Percentiles rank a stretch among this genome's conserved stretches.
Evolutionary conservation across 1,140 invertebrate species (phyloP).

Genomic region (Potamilus streckersoni): DNA sequence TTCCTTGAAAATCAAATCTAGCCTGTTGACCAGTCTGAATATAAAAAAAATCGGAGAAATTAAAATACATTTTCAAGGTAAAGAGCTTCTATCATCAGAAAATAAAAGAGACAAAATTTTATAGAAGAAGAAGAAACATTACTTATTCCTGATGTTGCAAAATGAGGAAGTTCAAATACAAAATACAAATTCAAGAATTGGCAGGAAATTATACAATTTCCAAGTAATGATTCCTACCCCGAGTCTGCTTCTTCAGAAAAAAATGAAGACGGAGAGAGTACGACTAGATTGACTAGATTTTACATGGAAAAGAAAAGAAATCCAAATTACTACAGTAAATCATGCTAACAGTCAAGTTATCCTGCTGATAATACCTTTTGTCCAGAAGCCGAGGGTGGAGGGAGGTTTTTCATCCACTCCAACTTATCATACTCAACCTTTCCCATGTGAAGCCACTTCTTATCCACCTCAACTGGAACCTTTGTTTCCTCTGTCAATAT

Average conservation of each 20-base stretch:
- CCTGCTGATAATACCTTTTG: constrained; percentile 34
- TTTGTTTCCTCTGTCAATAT: constrained; percentile 20
- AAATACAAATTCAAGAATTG: too few relatives aligned
- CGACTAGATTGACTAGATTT: too few relatives aligned
- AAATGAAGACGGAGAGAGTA: too few relatives aligned
- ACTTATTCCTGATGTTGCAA: neutral
- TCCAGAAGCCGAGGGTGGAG: constrained; percentile 41
- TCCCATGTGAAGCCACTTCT: constrained; percentile 85
- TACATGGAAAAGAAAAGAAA: too few relatives aligned
- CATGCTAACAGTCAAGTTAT: too few relatives aligned
- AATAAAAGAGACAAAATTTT: neutral
- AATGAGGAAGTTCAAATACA: too few relatives aligned
- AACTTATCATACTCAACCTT: constrained; percentile 84
- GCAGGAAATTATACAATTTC: too few relatives aligned
- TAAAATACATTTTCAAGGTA: neutral
- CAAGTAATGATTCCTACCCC: too few relatives aligned
- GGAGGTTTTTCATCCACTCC: constrained; percentile 80
- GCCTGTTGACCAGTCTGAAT: constrained; percentile 57
- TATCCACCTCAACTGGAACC: constrained; percentile 66
- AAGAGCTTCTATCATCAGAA: neutral
- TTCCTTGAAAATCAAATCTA: constrained; percentile 65
- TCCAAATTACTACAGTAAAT: too few relatives aligned
- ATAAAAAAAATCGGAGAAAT: constrained; percentile 12
- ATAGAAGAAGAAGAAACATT: neutral
- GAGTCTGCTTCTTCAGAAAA: too few relatives aligned